These are phyloP conservation scores for Agrochola litura DNA, from an alignment of 2,888 invertebrate species.

Conservation along the genomic window DNA sequence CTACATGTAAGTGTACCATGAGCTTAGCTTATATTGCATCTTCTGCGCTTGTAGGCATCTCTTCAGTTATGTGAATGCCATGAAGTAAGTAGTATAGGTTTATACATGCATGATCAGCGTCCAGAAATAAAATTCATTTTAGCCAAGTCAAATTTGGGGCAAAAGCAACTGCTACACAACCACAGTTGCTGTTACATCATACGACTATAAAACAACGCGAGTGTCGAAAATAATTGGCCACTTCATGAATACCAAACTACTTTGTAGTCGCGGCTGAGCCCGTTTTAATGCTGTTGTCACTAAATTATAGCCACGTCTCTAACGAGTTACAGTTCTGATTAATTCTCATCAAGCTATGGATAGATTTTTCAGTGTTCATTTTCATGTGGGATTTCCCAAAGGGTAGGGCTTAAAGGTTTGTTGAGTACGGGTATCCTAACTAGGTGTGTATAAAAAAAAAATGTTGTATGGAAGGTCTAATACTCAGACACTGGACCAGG, in stretches of 20 bases:
- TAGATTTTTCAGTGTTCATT: conserved; percentile 57
- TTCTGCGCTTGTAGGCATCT: background rate
- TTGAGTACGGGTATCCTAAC: background rate
- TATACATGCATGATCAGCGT: background rate
- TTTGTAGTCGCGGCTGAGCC: conserved; percentile 49
- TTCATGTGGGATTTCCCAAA: conserved; percentile 52
- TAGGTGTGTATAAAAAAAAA: background rate
- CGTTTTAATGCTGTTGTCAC: conserved; percentile 52
- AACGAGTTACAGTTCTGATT: conserved; percentile 49
- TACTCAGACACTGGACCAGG: too few relatives aligned
- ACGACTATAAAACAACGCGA: conserved; percentile 37
- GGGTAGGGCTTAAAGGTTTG: conserved; percentile 20
- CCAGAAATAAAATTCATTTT: background rate
- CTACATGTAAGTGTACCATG: background rate
- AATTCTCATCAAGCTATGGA: conserved; percentile 38
- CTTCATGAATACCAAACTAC: conserved; percentile 71
- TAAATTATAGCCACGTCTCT: conserved; percentile 49
- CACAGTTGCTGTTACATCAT: conserved; percentile 21
- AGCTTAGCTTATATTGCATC: background rate
- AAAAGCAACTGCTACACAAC: conserved; percentile 23
- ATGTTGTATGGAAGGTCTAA: too few relatives aligned
- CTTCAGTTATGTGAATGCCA: background rate
- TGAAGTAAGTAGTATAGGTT: background rate
- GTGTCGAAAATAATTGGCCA: conserved; percentile 67
- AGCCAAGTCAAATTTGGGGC: background rate